A percentile compares a stretch with the other conserved stretches of the same genome.
These are phyloP conservation scores for Yponomeuta malinellus DNA, from an alignment of 2,888 invertebrate species.

Conservation along the genomic window DNA sequence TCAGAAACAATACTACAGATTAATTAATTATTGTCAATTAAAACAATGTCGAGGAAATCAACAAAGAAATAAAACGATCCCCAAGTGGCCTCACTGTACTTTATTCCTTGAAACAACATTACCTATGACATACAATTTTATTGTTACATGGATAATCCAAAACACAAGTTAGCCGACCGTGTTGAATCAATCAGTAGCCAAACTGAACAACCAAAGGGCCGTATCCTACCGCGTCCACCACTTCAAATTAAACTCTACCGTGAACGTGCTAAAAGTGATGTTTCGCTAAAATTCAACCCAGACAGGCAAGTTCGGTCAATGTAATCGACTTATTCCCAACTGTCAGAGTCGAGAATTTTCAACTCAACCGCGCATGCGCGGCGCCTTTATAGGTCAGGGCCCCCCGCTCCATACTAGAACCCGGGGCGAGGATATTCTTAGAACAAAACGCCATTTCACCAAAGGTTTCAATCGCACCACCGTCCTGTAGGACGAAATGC, in stretches of 20 bases:
- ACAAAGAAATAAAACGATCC: neutral
- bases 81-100: neutral
- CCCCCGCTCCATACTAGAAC: constrained; percentile 60
- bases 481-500: neutral
- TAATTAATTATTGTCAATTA: too few species aligned
- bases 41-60: too few species aligned
- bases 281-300: constrained; percentile 41
- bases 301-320: constrained; percentile 47
- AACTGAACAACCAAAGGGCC: neutral
- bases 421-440: constrained; percentile 53
- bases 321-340: constrained; percentile 62
- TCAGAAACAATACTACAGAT: too few species aligned
- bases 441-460: constrained; percentile 41
- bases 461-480: neutral
- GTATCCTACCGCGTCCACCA: neutral
- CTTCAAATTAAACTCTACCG: neutral
- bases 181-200: constrained; percentile 19
- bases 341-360: constrained; percentile 49
- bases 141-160: neutral
- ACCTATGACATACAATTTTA: neutral
- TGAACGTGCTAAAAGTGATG: constrained; percentile 33
- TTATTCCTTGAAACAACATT: neutral
- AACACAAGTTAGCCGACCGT: constrained; percentile 2
- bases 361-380: constrained; percentile 57
- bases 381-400: constrained; percentile 65